phyloP scores from a whole-genome alignment of 2,888 invertebrate genomes.

The Galerucella pusilla region DNA sequence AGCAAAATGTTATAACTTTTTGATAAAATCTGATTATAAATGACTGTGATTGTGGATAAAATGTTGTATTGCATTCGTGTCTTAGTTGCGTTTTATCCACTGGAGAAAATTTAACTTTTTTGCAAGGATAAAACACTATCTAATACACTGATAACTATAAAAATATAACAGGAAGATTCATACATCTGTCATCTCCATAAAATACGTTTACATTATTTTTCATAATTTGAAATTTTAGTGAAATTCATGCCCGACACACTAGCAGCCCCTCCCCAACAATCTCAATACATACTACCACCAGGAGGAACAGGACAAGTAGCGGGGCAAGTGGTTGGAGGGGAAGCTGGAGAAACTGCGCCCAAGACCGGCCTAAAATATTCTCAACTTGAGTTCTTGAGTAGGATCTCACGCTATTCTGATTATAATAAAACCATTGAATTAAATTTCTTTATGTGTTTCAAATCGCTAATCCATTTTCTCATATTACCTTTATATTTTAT shows the following conservation, averaged over 20 bases:
- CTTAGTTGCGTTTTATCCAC: no score
- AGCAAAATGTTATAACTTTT: no score
- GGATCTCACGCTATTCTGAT: constrained; percentile 20
- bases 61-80: no score
- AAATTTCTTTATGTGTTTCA: constrained; percentile 11
- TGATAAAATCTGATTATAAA: no score
- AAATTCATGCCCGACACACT: constrained; percentile 57
- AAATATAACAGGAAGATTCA: not conserved
- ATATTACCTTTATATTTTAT: not conserved
- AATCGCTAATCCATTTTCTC: constrained; percentile 14
- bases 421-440: constrained; percentile 16
- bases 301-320: not conserved
- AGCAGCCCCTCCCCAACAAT: not conserved
- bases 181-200: constrained; percentile 10
- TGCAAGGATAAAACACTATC: no score
- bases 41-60: no score
- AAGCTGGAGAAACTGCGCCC: constrained; percentile 10
- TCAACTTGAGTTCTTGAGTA: not conserved
- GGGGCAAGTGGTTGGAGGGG: not conserved
- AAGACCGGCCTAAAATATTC: constrained; percentile 17
- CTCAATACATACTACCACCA: not conserved
- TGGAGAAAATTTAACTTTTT: no score
- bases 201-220: not conserved
- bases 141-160: not conserved
- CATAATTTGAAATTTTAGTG: constrained; percentile 48